Evolutionary conservation across 1,140 invertebrate species (phyloP), one percentile per base, ranked within the genome.

Genomic region (Orius insidiosus): DNA sequence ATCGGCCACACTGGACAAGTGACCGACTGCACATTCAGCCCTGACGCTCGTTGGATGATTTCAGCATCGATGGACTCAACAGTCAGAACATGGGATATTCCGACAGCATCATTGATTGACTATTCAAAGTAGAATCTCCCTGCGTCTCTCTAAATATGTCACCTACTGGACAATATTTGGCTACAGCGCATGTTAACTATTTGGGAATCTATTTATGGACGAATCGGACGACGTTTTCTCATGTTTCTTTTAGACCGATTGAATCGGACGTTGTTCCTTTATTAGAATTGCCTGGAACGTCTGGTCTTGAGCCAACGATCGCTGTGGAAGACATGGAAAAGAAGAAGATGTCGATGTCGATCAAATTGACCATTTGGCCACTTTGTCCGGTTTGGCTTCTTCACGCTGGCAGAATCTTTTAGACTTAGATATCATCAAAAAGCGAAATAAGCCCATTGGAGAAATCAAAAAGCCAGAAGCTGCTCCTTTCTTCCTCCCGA

Each of bases 401-500:
- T 90, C 88, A 0, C 75, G 85, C 57, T 98, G 93, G 95, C 75
- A 88, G 42, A 95, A 95, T 67, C 63, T 98, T 3, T 65, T 97
- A 0, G 77, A 92, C 61, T 67, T 98, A 36, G 90, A 97, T 56
- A 63, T 85, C 1, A 84, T 98, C 1, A 90, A 84, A 60, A 76
- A 77, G 52, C 69, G 85, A 51, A 97, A 98, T 62, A 96, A 93
- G 60, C 90, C 92, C 0, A 87, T 80, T 62, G 78, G 81, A 40
- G 68, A 77, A 0, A 88, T 89, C 57, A 69, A 70, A 1, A 78
- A 82, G 0, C 31, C 41, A n/a, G 85, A 87, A 66, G 71, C 74
- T 16, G 89, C 90, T 0, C 93, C 93, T 1, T 98, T 98, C 66
- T 97, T 98, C 59, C 61, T 98, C 32, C 89, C 92, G 0, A 93